Percentiles rank a stretch among this genome's conserved stretches.
These are phyloP conservation scores for Brachionus asplanchnoidis DNA, from an alignment of 1,140 invertebrate genomes.

Conservation along the genomic window DNA sequence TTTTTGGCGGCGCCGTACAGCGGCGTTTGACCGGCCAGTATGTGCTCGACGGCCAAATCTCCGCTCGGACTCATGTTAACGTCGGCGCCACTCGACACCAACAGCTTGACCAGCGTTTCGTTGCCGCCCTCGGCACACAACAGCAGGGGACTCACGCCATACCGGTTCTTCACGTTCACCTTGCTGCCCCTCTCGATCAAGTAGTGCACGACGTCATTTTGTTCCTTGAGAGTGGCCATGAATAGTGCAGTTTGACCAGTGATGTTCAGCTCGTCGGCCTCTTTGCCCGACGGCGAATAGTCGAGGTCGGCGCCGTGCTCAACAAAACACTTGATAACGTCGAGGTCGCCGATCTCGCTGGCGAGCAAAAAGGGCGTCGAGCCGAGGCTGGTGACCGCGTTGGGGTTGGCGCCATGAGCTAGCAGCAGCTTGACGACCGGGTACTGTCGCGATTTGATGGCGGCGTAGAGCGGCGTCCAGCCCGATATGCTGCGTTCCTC, in stretches of 20 bases:
- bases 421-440: slow-evolving; percentile 14
- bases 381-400: slow-evolving; percentile 39
- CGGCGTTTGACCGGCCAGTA: slow-evolving; percentile 41
- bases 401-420: slow-evolving; percentile 22
- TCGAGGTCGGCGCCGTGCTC: slow-evolving; percentile 37
- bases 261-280: slow-evolving; percentile 39
- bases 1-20: slow-evolving; percentile 42
- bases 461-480: slow-evolving; percentile 42
- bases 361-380: slow-evolving; percentile 43
- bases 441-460: slow-evolving; percentile 42
- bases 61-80: slow-evolving; percentile 40
- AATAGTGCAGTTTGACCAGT: slow-evolving; percentile 40
- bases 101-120: slow-evolving; percentile 10
- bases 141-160: slow-evolving; percentile 39
- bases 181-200: slow-evolving; percentile 31
- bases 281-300: slow-evolving; percentile 31
- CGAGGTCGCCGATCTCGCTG: slow-evolving; percentile 40
- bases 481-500: slow-evolving; percentile 38
- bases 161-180: slow-evolving; percentile 40
- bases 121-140: slow-evolving; percentile 40
- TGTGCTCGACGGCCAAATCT: slow-evolving; percentile 24
- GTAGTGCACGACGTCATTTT: slow-evolving; percentile 40
- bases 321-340: slow-evolving; percentile 39
- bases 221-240: slow-evolving; percentile 42
- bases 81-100: slow-evolving; percentile 28